A percentile compares a stretch with the other conserved stretches of the same genome.
phyloP scores from a whole-genome alignment of 2,113 vertebrate species.

The Microcebus jonahi region DNA sequence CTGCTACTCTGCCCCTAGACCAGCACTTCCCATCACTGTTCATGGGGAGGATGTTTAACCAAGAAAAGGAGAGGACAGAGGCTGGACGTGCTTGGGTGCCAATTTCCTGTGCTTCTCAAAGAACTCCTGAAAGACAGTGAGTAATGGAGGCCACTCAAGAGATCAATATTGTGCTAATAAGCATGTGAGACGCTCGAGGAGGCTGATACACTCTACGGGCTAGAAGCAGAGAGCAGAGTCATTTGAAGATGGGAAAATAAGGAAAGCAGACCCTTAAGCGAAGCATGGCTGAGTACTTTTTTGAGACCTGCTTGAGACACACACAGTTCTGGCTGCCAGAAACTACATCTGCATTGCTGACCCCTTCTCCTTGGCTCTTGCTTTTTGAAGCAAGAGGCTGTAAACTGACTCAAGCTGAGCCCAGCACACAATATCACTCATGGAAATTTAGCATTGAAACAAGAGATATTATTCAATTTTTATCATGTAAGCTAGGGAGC shows the following conservation, averaged over 20 bases:
- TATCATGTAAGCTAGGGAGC: background rate
- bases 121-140: conserved; percentile 67
- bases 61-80: background rate
- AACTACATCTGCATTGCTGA: background rate
- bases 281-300: background rate
- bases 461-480: background rate
- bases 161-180: conserved; percentile 79
- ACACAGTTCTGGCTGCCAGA: background rate
- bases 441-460: background rate
- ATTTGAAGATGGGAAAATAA: conserved; percentile 51
- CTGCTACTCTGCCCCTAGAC: background rate
- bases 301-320: background rate
- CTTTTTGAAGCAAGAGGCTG: background rate
- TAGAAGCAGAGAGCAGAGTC: conserved; percentile 62
- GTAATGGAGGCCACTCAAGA: conserved; percentile 61
- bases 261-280: background rate
- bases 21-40: background rate
- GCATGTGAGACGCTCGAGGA: conserved; percentile 24
- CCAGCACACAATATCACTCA: background rate
- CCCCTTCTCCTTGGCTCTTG: background rate
- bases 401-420: background rate
- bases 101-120: conserved; percentile 71
- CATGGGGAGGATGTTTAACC: conserved; percentile 45
- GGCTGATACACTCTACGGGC: conserved; percentile 46
- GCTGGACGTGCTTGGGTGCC: conserved; percentile 23